Conservation (phyloP, 2,113 vertebrate genomes). For the Tachysurus vachellii region DNA sequence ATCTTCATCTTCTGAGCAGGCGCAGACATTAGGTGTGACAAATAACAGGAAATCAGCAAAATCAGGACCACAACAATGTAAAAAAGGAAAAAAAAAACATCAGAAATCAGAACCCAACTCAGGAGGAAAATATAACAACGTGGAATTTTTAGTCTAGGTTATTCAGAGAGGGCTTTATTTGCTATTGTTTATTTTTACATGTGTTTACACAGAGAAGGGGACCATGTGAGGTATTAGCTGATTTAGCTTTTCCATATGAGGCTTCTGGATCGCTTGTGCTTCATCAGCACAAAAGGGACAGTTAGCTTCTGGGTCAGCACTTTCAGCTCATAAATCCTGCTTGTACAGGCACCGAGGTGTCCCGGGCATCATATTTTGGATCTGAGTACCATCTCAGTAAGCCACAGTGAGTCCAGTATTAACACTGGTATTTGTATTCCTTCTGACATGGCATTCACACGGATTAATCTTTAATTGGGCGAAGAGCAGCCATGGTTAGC, state of each 20-base stretch:
- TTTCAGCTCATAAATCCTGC: conserved; percentile 32
- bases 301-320: conserved; percentile 29
- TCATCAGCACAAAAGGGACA: conserved; percentile 31
- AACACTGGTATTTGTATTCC: neutral
- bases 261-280: conserved; percentile 25
- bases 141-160: neutral
- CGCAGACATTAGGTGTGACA: neutral
- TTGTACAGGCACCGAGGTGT: neutral
- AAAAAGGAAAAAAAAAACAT: neutral
- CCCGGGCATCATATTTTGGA: conserved; percentile 35
- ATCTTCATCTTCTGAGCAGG: neutral
- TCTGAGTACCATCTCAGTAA: neutral
- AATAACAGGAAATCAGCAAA: neutral
- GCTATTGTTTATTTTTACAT: neutral
- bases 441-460: conserved; percentile 13
- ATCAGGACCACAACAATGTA: neutral
- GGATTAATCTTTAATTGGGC: conserved; percentile 46
- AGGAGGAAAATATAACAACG: neutral
- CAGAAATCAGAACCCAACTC: neutral
- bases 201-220: conserved; percentile 2
- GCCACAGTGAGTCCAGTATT: neutral
- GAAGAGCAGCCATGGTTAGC: conserved; percentile 11
- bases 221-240: conserved; percentile 7
- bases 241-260: neutral
- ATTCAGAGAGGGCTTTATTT: neutral